These are phyloP conservation scores for Bombylius discolor DNA, from an alignment of 2,888 invertebrate species.

Conservation along the genomic window DNA sequence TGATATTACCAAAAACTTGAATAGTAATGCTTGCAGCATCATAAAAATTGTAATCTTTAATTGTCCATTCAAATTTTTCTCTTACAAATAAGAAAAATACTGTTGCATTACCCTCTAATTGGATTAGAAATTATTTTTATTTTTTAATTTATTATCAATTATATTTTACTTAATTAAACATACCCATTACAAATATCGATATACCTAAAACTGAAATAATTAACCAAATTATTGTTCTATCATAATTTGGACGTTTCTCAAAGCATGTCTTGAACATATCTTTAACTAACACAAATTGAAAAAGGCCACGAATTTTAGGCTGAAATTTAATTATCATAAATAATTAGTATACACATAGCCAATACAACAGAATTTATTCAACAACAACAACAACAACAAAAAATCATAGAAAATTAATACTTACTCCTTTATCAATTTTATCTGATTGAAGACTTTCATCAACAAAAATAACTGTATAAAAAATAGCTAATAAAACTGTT, in stretches of 20 bases:
- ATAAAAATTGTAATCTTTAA: slow-evolving; percentile 29
- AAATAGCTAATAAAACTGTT: slow-evolving; percentile 22
- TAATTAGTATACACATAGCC: not conserved
- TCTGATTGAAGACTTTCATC: slow-evolving; percentile 28
- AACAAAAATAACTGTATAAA: slow-evolving; percentile 27
- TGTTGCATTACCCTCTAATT: slow-evolving; percentile 27
- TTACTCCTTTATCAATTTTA: slow-evolving; percentile 24
- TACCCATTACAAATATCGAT: slow-evolving; percentile 31
- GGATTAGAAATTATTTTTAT: not conserved
- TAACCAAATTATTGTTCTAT: slow-evolving; percentile 34
- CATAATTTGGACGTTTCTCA: slow-evolving; percentile 27
- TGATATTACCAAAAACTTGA: slow-evolving; percentile 44
- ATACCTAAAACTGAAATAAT: slow-evolving; percentile 29
- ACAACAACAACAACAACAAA: too few relatives aligned
- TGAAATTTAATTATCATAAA: slow-evolving; percentile 11
- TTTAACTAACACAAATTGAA: slow-evolving; percentile 29
- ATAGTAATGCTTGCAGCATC: slow-evolving; percentile 41
- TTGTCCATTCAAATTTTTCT: slow-evolving; percentile 31
- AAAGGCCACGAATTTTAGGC: slow-evolving; percentile 30
- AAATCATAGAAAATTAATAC: not conserved
- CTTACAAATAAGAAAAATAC: slow-evolving; percentile 41
- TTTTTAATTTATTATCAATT: too few relatives aligned
- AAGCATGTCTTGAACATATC: slow-evolving; percentile 31
- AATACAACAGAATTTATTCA: too few relatives aligned
- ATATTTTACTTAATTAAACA: not conserved